phyloP scores from a whole-genome alignment of 2,797 vertebrate genomes.

The Cyprinodon diabolis region DNA sequence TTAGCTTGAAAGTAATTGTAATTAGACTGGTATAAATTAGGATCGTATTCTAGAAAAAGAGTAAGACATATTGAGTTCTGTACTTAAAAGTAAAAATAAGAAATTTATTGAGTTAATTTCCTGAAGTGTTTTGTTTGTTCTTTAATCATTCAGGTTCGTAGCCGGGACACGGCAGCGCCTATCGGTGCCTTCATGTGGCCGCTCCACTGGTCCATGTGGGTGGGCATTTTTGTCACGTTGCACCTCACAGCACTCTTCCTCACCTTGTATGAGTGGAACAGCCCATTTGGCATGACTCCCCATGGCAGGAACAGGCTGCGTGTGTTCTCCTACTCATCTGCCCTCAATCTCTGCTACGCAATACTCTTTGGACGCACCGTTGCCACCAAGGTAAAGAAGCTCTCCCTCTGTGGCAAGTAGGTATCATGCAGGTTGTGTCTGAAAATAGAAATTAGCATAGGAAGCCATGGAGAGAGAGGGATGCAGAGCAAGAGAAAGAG shows the following conservation, averaged over 20 bases:
- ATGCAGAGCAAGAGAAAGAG: conserved; percentile 22
- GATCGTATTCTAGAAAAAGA: conserved; percentile 1
- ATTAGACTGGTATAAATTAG: neutral
- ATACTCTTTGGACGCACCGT: conserved; percentile 93
- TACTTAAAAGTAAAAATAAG: neutral
- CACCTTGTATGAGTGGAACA: conserved; percentile 96
- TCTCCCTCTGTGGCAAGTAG: conserved; percentile 39
- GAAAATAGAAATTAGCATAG: conserved; percentile 24
- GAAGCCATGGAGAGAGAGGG: conserved; percentile 12
- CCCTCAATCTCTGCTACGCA: conserved; percentile 96
- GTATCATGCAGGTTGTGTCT: neutral
- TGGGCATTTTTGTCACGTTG: conserved; percentile 92
- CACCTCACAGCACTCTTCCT: conserved; percentile 94
- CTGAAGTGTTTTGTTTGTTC: conserved; percentile 17
- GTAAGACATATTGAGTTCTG: neutral
- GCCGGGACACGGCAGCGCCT: conserved; percentile 88
- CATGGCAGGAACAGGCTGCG: conserved; percentile 89
- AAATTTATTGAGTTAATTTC: neutral
- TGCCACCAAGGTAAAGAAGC: conserved; percentile 86
- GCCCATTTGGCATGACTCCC: conserved; percentile 95
- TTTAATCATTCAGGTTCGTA: conserved; percentile 78
- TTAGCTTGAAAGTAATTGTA: conserved; percentile 7
- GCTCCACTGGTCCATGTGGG: conserved; percentile 97
- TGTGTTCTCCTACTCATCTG: conserved; percentile 95
- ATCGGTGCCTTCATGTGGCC: conserved; percentile 97